phyloP scores from a whole-genome alignment of 2,888 invertebrate genomes.

The Electrophaes corylata region DNA sequence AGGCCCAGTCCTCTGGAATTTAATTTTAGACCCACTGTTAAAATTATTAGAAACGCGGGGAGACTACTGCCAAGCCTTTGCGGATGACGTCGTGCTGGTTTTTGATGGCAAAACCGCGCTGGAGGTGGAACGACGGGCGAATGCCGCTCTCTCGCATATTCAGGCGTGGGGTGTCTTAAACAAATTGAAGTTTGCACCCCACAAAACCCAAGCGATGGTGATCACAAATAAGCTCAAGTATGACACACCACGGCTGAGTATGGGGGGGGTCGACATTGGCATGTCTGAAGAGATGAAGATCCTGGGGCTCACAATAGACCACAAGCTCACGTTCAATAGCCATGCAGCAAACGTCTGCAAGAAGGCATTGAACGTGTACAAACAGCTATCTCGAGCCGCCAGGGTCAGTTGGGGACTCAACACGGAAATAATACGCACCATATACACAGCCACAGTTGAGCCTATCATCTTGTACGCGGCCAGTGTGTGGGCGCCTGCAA shows the following conservation, averaged over 20 bases:
- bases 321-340: constrained; percentile 12
- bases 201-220: too few relatives aligned
- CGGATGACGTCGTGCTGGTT: constrained; percentile 5
- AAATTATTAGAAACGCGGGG: not conserved
- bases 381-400: constrained; percentile 11
- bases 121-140: constrained; percentile 1
- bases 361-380: not conserved
- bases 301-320: constrained; percentile 16
- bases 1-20: constrained; percentile 3
- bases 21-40: constrained; percentile 3
- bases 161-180: too few relatives aligned
- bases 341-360: not conserved
- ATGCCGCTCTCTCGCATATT: constrained; percentile 1
- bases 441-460: constrained; percentile 3
- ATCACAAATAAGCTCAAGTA: too few relatives aligned
- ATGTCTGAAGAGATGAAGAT: constrained; percentile 7
- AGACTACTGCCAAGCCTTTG: constrained; percentile 12
- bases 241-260: too few relatives aligned
- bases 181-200: too few relatives aligned
- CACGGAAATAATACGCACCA: constrained; percentile 26
- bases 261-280: constrained; percentile 8
- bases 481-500: not conserved
- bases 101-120: constrained; percentile 8
- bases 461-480: not conserved
- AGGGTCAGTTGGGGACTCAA: constrained; percentile 9